A percentile compares a stretch with the other conserved stretches of the same genome.
Conservation (phyloP, 1,140 invertebrate species). For the Drosophila mauritiana region DNA sequence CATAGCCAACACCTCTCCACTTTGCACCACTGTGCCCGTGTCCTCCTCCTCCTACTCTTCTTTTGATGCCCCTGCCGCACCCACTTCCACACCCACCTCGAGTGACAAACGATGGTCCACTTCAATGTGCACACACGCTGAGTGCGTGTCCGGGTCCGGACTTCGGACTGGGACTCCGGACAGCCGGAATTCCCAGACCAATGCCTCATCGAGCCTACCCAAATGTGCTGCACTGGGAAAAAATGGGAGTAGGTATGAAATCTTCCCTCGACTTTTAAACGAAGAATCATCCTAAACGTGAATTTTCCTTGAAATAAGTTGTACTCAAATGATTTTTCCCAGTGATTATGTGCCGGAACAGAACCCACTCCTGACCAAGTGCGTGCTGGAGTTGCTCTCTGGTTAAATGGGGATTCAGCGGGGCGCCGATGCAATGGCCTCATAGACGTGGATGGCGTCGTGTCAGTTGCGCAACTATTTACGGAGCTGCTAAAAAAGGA, state of each 20-base stretch:
- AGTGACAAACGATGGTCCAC: slow-evolving; percentile 72
- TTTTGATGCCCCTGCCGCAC: neutral
- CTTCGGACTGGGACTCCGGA: neutral
- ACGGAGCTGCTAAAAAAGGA: slow-evolving; percentile 47
- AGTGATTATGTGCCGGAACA: slow-evolving; percentile 21
- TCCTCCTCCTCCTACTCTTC: neutral
- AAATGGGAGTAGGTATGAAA: neutral
- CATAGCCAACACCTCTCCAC: slow-evolving; percentile 28
- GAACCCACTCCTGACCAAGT: slow-evolving; percentile 27
- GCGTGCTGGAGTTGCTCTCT: slow-evolving; percentile 50
- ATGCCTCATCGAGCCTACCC: slow-evolving; percentile 39
- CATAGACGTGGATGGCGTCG: slow-evolving; percentile 57
- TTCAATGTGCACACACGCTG: slow-evolving; percentile 53
- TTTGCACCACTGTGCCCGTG: slow-evolving; percentile 12
- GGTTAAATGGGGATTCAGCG: slow-evolving; percentile 12
- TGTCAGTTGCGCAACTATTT: slow-evolving; percentile 79
- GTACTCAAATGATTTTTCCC: neutral
- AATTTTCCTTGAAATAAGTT: no score
- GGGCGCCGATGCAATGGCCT: slow-evolving; percentile 19
- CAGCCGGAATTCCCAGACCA: slow-evolving; percentile 10
- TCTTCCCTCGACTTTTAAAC: neutral
- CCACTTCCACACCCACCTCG: slow-evolving; percentile 20
- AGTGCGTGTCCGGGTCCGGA: slow-evolving; percentile 34
- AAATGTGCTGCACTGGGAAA: slow-evolving; percentile 2
- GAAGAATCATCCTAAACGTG: no score